Conservation (phyloP, 2,888 invertebrate species). For the Brenthis ino region DNA sequence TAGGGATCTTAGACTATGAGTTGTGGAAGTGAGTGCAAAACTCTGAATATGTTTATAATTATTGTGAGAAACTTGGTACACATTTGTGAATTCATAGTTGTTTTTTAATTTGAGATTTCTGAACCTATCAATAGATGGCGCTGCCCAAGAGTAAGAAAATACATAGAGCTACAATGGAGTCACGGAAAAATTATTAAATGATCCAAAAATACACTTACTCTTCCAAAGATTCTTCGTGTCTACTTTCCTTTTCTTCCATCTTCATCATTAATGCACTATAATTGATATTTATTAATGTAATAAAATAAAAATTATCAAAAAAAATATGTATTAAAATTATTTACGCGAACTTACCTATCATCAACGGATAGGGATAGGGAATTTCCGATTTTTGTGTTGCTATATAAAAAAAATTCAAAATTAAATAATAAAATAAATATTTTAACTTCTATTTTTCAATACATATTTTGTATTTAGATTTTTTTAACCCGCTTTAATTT, state of each 20-base stretch:
- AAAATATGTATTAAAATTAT: constrained; percentile 7
- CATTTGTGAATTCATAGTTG: not conserved
- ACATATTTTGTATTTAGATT: too few relatives aligned
- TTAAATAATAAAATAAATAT: not conserved
- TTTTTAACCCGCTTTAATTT: too few relatives aligned
- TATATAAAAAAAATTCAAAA: constrained; percentile 36
- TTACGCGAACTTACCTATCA: constrained; percentile 39
- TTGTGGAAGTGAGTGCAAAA: too few relatives aligned
- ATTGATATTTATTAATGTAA: constrained; percentile 33
- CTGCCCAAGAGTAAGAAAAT: too few relatives aligned
- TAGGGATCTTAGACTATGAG: too few relatives aligned
- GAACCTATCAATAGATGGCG: too few relatives aligned
- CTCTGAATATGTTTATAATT: not conserved
- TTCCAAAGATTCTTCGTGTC: constrained; percentile 17
- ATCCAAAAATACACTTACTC: constrained; percentile 31
- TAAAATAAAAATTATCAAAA: not conserved
- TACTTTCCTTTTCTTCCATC: constrained; percentile 24
- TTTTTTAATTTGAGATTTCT: not conserved
- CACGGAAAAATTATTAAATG: not conserved
- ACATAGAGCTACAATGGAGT: too few relatives aligned
- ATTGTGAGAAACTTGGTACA: not conserved
- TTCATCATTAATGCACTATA: constrained; percentile 29
- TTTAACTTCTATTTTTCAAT: not conserved
- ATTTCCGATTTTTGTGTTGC: constrained; percentile 37
- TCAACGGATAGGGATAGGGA: constrained; percentile 43